Percentiles rank a stretch among this genome's conserved stretches.
Evolutionary conservation across 1,140 invertebrate genomes (phyloP).

Genomic region (Oppia nitens): DNA sequence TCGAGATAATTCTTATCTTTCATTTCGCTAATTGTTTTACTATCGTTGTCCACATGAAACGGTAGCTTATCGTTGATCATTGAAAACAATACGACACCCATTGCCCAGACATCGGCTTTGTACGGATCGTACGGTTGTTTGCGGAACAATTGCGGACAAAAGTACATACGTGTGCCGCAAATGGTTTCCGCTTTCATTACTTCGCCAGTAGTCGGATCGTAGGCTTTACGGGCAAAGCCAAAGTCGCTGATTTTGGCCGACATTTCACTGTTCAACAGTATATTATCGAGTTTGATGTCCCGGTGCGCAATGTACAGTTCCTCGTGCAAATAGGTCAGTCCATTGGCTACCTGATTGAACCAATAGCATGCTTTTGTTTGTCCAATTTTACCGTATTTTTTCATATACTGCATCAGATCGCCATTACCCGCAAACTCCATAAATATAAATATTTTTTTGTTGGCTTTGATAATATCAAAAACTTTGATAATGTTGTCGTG

Average conservation of each 20-base stretch:
- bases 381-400: conserved; percentile 1
- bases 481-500: conserved; percentile 10
- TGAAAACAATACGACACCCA: conserved; percentile 25
- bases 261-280: conserved; percentile 6
- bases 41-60: conserved; percentile 31
- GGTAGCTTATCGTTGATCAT: conserved; percentile 28
- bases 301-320: conserved; percentile 11
- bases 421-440: conserved; percentile 10
- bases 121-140: conserved; percentile 22
- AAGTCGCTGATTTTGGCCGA: conserved; percentile 17
- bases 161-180: conserved; percentile 17
- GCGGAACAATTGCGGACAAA: conserved; percentile 23
- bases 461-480: conserved; percentile 9
- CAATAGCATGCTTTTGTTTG: not conserved
- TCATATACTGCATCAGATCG: conserved; percentile 8
- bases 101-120: conserved; percentile 24
- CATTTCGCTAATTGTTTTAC: conserved; percentile 30
- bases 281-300: conserved; percentile 17
- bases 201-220: not conserved
- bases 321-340: conserved; percentile 10
- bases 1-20: conserved; percentile 2
- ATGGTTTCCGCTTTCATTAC: conserved; percentile 10
- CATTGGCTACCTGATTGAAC: conserved; percentile 8
- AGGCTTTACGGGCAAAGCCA: conserved; percentile 14
- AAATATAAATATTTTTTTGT: conserved; percentile 12